Evolutionary conservation across 2,113 vertebrate species (phyloP), one percentile per base, ranked within the genome.

Genomic region (Pterophyllum scalare): DNA sequence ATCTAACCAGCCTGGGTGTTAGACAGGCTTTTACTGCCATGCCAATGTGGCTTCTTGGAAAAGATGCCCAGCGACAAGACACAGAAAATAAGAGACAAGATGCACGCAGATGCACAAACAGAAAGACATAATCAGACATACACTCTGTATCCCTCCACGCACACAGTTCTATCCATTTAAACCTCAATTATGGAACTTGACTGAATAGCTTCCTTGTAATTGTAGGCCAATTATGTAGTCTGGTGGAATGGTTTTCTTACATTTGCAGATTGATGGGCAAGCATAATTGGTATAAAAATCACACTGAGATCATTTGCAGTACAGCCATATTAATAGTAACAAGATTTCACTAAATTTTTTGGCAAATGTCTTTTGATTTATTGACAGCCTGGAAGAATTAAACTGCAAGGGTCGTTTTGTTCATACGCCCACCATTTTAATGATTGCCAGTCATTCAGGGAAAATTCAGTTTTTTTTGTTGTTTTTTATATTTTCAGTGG

Each of bases 1-100:
- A 88, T 92, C 90, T 79, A 90, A 90, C 88, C 89, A 91, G 90
- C 83, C 56, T 9, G 62, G 78, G 82, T 88, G 88, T 85, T 89
- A 84, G 67, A 75, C 87, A 59, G 87, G 87, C 91, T 86, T 81
- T 87, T 84, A 81, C 88, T 91, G 88, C 83, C 86, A 67, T 84
- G 91, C 81, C 90, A 88, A 81, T 83, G 77, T 67, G 79, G 75
- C 80, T 80, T 77, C 80, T 91, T 90, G 87, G 81, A 90, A 84
- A 20, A 52, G 72, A 52, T 26, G 14, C 59, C n/a, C 77, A 70
- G 52, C 46, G 60, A 88, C 77, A 83, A 87, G 82, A 40, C 61
- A 67, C 74, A 77, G 62, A 79, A 65, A 89, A 82, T 74, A 62
- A 82, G 70, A 28, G 79, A 78, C 49, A 65, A 49, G 75, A 84